Evolutionary conservation across 1,140 invertebrate genomes (phyloP).

Genomic region (Nilaparvata lugens): DNA sequence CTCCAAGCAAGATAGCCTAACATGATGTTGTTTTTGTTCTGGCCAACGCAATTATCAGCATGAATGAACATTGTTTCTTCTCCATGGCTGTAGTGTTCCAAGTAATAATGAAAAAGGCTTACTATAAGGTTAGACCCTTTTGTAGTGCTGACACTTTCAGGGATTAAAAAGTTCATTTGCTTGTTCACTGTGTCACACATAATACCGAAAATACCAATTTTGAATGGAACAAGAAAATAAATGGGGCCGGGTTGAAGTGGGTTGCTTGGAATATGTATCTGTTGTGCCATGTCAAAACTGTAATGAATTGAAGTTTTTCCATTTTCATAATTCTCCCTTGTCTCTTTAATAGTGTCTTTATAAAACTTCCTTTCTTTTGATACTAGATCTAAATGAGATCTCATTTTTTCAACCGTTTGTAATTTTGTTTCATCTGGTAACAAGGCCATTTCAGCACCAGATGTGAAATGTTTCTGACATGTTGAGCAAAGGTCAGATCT

Average conservation of each 20-base stretch:
- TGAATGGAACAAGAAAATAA: slow-evolving; percentile 21
- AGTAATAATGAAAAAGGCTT: slow-evolving; percentile 15
- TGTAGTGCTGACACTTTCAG: slow-evolving; percentile 5
- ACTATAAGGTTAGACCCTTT: slow-evolving; percentile 19
- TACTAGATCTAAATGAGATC: neutral
- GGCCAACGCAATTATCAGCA: slow-evolving; percentile 21
- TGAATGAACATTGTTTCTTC: slow-evolving; percentile 13
- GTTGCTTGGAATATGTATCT: slow-evolving; percentile 14
- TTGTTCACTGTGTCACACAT: slow-evolving; percentile 17
- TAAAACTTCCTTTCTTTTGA: slow-evolving; percentile 2
- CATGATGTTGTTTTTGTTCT: slow-evolving; percentile 19
- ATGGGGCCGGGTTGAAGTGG: slow-evolving; percentile 17
- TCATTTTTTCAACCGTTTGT: neutral
- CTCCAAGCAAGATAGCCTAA: slow-evolving; percentile 10
- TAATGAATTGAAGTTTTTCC: too few relatives aligned
- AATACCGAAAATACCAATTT: slow-evolving; percentile 17
- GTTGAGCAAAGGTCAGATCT: neutral
- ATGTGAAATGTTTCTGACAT: slow-evolving; percentile 2
- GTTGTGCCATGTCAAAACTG: slow-evolving; percentile 13
- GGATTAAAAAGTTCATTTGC: slow-evolving; percentile 18
- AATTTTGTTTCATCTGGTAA: too few relatives aligned
- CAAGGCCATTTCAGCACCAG: too few relatives aligned
- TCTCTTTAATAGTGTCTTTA: neutral
- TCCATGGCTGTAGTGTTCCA: slow-evolving; percentile 9
- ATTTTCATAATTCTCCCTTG: neutral